Evolutionary conservation across 64 coral and sea anemone genomes (phyloP), one percentile per base, ranked within the genome.

Genomic region (Trachythela sp.): DNA sequence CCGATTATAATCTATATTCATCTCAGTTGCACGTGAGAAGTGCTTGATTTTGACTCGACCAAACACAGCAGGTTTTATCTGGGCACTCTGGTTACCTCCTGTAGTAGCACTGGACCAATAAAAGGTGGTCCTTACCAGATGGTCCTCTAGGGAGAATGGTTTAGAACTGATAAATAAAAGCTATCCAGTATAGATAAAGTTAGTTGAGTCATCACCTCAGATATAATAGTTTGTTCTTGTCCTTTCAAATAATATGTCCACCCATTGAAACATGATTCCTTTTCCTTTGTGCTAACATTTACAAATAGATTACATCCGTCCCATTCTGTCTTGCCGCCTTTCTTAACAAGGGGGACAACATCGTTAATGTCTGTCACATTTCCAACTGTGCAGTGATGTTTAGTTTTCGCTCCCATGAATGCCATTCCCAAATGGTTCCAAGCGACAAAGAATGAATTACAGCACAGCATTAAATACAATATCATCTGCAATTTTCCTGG

Each of bases 401-500:
- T 77, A 15, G 71, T 77, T 77, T 77, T 77, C 2, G 71, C 71
- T 4, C 71, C 71, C 71, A 77, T 77, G 17, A 77, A 77, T 35
- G 71, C 71, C 71, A 77, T 77, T 2, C 4, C 71, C 29, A 77
- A 38, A 77, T 77, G 71, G 30, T 77, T 77, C 71, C 71, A 77
- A 32, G 5, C 4, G 17, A 77, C 36, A 77, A 80, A 37, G 75
- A 80, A 80, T 80, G 75, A 37, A 38, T 80, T 80, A 38, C 75
- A 80, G 20, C 75, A 80, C 8, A 80, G 34, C 37, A 80, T 37
- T 35, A 80, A 14, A 18, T 80, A 80, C 15, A 80, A 35, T 13
- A 35, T 80, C 33, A 80, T 35, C 30, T 80, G 75, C 9, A 80
- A 80, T 35, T 39, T 80, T 13, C 75, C 75, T 1, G 75, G 75